Evolutionary conservation across 2,888 invertebrate species (phyloP), one percentile per base, ranked within the genome.

Genomic region (Eupithecia insigniata): DNA sequence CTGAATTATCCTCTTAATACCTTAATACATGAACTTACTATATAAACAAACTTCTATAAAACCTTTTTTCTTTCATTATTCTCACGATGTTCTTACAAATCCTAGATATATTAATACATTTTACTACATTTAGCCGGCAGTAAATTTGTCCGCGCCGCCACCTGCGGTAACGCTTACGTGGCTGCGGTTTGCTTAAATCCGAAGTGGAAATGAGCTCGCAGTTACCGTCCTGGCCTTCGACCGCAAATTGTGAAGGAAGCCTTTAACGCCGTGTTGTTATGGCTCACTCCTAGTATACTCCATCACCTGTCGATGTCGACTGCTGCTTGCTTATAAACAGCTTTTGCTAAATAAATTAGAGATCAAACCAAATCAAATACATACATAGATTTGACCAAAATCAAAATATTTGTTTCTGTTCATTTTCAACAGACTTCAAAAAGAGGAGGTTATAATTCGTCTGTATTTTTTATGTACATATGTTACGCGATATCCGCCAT

Each of bases 181-280:
- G 79, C 82, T 91, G 92, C 83, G 90, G 90, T 91, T 88, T 81
- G 77, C 82, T 85, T 84, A 87, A 90, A 90, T 89, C 85, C 82
- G 78, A 87, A 85, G 87, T 91, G 90, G 89, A 90, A 91, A 91
- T 90, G 90, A 89, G 88, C 84, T 82, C 69, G 84, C 87, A 85
- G 85, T 90, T 88, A 89, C 82, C 84, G 83, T 87, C 84, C 86
- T 66, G 85, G 83, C 82, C 82, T 79, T 79, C 66, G 85, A 92
- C 93, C 92, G 86, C 92, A 92, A 92, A 90, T 86, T 84, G 88
- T 81, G 79, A 83, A 85, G 87, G 83, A 82, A 83, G 79, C 84
- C 72, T 87, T 85, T 88, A 86, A 84, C 83, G 83, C 79, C 76
- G 82, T 84, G 83, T 84, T 81, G 82, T 89, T 89, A 89, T 89